phyloP scores from a whole-genome alignment of 2,113 vertebrate genomes.

The Girardinichthys multiradiatus region DNA sequence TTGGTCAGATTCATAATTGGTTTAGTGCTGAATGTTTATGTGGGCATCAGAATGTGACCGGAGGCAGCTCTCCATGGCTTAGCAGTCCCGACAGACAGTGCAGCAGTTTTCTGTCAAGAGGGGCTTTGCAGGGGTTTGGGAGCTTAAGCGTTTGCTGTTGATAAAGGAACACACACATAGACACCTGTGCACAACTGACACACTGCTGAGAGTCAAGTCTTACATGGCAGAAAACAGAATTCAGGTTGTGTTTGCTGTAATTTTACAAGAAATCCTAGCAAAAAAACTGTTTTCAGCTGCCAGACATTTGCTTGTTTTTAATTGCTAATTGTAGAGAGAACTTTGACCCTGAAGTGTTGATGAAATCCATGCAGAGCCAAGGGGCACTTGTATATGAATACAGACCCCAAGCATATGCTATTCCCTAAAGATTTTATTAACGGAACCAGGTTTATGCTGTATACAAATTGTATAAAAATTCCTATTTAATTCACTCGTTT shows the following conservation, averaged over 20 bases:
- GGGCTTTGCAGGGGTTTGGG: conserved; percentile 34
- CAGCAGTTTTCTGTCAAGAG: conserved; percentile 47
- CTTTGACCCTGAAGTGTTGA: not conserved
- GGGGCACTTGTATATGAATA: not conserved
- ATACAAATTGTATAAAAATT: too few species aligned
- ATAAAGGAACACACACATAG: not conserved
- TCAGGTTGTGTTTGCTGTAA: too few species aligned
- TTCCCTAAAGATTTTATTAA: not conserved
- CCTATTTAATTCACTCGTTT: not conserved
- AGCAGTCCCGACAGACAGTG: conserved; percentile 29
- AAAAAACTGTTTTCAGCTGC: too few species aligned
- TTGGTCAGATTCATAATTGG: too few species aligned
- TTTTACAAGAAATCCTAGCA: too few species aligned
- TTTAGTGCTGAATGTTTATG: not conserved
- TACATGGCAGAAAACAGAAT: not conserved
- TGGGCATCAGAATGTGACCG: conserved; percentile 7
- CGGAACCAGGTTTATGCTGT: too few species aligned
- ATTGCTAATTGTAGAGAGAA: not conserved
- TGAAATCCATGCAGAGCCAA: not conserved
- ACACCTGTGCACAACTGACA: not conserved
- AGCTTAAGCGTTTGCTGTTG: conserved; percentile 18
- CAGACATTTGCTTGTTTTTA: not conserved
- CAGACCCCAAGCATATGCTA: not conserved
- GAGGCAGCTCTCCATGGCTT: conserved; percentile 21
- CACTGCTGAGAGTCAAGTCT: too few species aligned